Evolutionary conservation across 2,888 invertebrate species (phyloP), one percentile per base, ranked within the genome.

Genomic region (Encarsia formosa): DNA sequence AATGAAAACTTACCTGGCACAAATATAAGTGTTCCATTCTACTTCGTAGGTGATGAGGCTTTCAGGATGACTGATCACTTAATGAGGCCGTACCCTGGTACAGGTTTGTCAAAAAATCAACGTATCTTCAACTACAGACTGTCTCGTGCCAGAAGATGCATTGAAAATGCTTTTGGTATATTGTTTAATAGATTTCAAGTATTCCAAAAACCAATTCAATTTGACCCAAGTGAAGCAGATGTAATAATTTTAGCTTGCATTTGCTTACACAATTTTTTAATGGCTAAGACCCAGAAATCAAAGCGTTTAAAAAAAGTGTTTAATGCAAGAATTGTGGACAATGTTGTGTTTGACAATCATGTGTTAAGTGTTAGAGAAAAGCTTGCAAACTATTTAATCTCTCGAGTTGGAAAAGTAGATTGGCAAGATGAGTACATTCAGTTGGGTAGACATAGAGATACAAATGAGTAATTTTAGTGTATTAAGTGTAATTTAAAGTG

Each of bases 181-280:
- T n/a, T 57, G 3, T 13, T 8, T 9, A n/a, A 49, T 23, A 35
- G 50, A 4, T 52, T 46, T 52, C 44, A 38, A 39, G 45, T 49
- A 34, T 47, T 50, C 4, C 23, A 51, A 5, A 46, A 35, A 32
- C 37, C 52, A 8, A 57, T 61, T 24, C 11, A 31, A 22, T 39
- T 40, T 18, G 11, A 39, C 15, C 47, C 47, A n/a, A 42, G 47
- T 11, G 42, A 34, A 16, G 50, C 47, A 8, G 53, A 56, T 16
- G 39, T 15, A 20, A 32, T 56, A 16, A 16, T 56, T 9, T 19
- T 37, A 24, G 52, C 52, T 16, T 24, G 48, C 23, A 26, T 49
- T 11, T 52, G 46, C 23, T 22, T 53, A 24, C 53, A 56, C 29
- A 56, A 52, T 38, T 56, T 41, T 41, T n/a, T 52, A 4, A 45